Conservation (phyloP, 2,888 invertebrate species). For the Troides aeacus region DNA sequence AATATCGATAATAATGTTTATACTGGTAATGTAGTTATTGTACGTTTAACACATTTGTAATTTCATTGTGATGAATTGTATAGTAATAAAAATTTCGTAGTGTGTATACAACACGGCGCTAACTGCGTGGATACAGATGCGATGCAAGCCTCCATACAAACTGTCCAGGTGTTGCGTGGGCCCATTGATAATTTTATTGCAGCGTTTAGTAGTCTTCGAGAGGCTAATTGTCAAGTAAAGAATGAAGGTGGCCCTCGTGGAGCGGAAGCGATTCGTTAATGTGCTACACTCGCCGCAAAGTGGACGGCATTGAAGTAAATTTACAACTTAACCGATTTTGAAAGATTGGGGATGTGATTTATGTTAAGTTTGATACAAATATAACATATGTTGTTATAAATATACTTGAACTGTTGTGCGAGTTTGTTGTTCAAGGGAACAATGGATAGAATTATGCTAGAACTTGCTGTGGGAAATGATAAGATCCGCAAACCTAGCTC, state of each 20-base stretch:
- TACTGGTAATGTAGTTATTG: no score
- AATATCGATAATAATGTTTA: no score
- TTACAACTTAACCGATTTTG: constrained; percentile 4
- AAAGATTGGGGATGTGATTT: background rate
- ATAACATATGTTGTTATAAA: no score
- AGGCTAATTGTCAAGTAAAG: constrained; percentile 45
- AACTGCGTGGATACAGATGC: constrained; percentile 19
- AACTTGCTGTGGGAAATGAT: no score
- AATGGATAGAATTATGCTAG: no score
- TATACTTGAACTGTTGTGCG: no score
- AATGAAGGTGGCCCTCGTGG: constrained; percentile 33
- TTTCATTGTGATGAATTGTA: background rate
- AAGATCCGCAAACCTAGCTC: no score
- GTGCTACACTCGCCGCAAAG: constrained; percentile 9
- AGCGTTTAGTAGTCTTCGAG: constrained; percentile 42
- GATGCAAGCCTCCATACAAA: constrained; percentile 4
- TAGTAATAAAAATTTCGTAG: constrained; percentile 13
- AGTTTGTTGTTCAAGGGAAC: no score
- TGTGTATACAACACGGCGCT: constrained; percentile 14
- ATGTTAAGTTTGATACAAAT: background rate
- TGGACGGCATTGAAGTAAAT: constrained; percentile 31
- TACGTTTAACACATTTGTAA: background rate
- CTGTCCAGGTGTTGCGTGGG: constrained; percentile 43
- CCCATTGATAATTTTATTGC: constrained; percentile 44
- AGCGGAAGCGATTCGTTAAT: constrained; percentile 35